phyloP scores from a whole-genome alignment of 2,797 vertebrate species.

The Thamnophis elegans region DNA sequence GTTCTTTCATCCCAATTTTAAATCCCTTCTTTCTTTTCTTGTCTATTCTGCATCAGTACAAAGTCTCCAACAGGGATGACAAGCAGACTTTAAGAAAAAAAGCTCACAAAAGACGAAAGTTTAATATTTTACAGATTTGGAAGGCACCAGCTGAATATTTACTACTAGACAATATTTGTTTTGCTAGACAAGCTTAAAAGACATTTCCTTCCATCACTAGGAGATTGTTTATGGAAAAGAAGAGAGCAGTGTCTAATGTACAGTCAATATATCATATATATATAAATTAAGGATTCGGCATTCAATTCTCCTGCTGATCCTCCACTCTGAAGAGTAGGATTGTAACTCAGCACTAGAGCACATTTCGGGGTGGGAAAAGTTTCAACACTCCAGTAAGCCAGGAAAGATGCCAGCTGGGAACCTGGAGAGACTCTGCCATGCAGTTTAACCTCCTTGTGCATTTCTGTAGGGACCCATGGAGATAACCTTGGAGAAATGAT shows the following conservation, averaged over 20 bases:
- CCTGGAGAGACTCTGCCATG: too few relatives aligned
- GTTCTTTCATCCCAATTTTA: neutral
- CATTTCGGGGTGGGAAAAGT: neutral
- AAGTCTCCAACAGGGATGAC: neutral
- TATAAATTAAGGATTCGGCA: neutral
- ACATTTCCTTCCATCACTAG: conserved; percentile 3
- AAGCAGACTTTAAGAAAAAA: neutral
- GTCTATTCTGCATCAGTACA: conserved; percentile 13
- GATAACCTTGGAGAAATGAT: neutral
- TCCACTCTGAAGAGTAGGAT: neutral
- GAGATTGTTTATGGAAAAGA: neutral
- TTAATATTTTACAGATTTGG: conserved; percentile 20
- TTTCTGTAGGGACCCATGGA: neutral
- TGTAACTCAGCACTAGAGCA: neutral
- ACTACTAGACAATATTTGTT: neutral
- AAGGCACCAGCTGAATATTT: neutral
- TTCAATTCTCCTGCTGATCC: neutral
- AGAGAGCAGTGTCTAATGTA: neutral
- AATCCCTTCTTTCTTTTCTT: conserved; percentile 22
- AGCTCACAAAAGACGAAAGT: neutral
- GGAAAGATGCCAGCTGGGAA: neutral
- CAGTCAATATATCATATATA: neutral
- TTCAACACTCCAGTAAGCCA: neutral
- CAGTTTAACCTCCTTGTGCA: neutral
- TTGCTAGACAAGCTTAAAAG: conserved; percentile 18